Evolutionary conservation across 2,888 invertebrate species (phyloP), one percentile per base, ranked within the genome.

Genomic region (Lagria hirta): DNA sequence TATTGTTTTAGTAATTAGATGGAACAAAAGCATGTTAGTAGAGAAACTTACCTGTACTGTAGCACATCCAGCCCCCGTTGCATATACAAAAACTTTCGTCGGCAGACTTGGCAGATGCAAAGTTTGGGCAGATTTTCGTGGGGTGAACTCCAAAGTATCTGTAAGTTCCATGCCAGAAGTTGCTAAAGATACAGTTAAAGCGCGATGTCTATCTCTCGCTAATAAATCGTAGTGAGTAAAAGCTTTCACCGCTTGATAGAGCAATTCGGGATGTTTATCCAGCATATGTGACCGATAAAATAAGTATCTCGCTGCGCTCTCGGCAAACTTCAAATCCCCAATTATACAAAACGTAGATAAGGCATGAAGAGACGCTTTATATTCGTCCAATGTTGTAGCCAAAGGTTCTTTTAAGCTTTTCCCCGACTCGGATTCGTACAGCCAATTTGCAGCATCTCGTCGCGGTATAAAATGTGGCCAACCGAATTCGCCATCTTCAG

Each of bases 161-260:
- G 83, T 83, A n/a, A 83, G 65, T 54, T 83, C 83, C 83, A 83
- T 83, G 2, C 82, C 82, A 0, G 82, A 82, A 8, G 83, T 83
- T 1, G 83, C 83, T n/a, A 83, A 62, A 0, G 82, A 82, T 1
- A 83, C 79, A 1, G 82, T 82, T 3, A 83, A 68, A 0, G 80
- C 76, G 27, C 82, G 72, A 52, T 82, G 82, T 15, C 77, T 73
- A 49, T 82, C 82, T 55, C 76, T 76, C 1, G 80, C 80, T 13
- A 82, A 58, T 0, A 75, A 72, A 12, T 80, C 79, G 55, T 80
- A 82, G 38, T 76, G 74, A 0, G 79, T 74, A 2, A 82, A 81
- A 0, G 81, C 79, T 52, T 80, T 79, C 0, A 81, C 78, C 1
- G 82, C 79, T 4, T 74, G 73, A 57, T 80, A 81, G 0, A 81